Conservation (phyloP, 2,888 invertebrate species). For the Ceramica pisi region DNA sequence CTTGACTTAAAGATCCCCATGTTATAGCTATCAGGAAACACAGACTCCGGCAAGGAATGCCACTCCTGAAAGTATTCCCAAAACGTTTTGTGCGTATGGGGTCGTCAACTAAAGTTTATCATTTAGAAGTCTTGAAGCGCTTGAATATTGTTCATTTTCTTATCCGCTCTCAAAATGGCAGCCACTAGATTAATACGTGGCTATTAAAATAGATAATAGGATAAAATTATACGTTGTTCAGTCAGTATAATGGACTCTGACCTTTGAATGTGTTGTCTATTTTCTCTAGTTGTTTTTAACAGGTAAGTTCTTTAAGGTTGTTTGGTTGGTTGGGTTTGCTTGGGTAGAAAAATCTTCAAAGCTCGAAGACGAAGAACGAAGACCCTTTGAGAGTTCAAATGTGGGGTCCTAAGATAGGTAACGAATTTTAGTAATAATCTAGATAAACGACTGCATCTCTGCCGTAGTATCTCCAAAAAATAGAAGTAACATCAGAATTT, state of each 20-base stretch:
- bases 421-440: neutral
- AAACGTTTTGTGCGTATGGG: too few relatives aligned
- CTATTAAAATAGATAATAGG: slow-evolving; percentile 14
- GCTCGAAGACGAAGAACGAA: neutral
- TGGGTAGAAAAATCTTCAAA: neutral
- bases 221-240: slow-evolving; percentile 24
- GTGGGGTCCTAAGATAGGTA: neutral
- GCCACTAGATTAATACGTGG: slow-evolving; percentile 31
- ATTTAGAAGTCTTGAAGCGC: neutral
- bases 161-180: slow-evolving; percentile 44
- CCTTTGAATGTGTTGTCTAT: slow-evolving; percentile 17
- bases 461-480: neutral
- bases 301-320: neutral
- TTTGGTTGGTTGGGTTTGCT: too few relatives aligned
- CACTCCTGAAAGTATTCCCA: too few relatives aligned
- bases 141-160: slow-evolving; percentile 15
- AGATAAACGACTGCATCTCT: neutral
- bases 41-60: too few relatives aligned
- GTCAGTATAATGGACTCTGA: slow-evolving; percentile 18
- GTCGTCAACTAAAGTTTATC: neutral
- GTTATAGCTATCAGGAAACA: too few relatives aligned
- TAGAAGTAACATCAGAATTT: neutral
- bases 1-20: too few relatives aligned
- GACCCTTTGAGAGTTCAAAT: too few relatives aligned
- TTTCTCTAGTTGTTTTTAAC: neutral